phyloP scores from a whole-genome alignment of 53 echinoderm and acorn worm species.

The Echinometra lucunter region DNA sequence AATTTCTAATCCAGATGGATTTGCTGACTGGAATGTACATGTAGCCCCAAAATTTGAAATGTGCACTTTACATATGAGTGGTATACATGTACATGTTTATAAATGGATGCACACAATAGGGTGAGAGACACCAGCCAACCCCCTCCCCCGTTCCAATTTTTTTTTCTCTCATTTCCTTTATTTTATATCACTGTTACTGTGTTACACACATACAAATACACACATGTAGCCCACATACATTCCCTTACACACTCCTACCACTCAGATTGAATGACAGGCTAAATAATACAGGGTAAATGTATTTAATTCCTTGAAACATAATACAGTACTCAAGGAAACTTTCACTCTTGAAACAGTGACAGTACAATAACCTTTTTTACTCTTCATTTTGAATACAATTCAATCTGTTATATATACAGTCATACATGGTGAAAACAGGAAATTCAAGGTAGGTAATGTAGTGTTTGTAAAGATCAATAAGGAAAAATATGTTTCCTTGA shows the following conservation, averaged over 20 bases:
- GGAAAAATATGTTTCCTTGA: neutral
- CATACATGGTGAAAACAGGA: neutral
- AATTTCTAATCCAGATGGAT: neutral
- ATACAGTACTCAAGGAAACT: neutral
- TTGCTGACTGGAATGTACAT: neutral
- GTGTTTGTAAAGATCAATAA: neutral
- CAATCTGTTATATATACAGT: neutral
- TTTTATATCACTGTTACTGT: too few species aligned
- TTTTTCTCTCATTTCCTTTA: too few species aligned
- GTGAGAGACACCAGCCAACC: too few species aligned
- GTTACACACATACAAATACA: too few species aligned
- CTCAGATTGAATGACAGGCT: too few species aligned
- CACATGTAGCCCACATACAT: too few species aligned
- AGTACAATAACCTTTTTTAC: neutral
- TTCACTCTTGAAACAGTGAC: neutral
- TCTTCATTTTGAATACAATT: neutral
- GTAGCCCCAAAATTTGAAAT: neutral
- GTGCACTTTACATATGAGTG: too few species aligned
- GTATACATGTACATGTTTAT: neutral
- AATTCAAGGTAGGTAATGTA: neutral
- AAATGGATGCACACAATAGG: too few species aligned
- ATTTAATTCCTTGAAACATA: too few species aligned
- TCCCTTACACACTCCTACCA: too few species aligned
- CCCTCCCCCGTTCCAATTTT: too few species aligned
- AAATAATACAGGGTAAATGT: too few species aligned